phyloP scores from a whole-genome alignment of 2,888 invertebrate species.

The Trypoxylon attenuatum region DNA sequence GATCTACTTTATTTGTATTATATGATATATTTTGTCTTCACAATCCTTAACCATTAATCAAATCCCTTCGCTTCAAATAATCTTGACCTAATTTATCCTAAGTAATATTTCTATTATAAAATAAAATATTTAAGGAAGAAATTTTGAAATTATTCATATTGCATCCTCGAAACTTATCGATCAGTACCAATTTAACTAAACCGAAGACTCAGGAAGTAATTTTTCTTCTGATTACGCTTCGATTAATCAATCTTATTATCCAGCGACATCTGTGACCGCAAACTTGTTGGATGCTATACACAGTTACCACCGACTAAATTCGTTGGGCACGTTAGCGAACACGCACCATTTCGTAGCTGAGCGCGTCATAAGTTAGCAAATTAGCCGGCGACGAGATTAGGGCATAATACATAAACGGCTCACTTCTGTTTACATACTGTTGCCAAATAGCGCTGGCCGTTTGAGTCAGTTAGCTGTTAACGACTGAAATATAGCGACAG shows the following conservation, averaged over 20 bases:
- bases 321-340: conserved; percentile 52
- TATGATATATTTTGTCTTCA: too few relatives aligned
- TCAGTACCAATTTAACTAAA: conserved; percentile 32
- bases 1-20: too few relatives aligned
- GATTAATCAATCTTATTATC: conserved; percentile 43
- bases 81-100: too few relatives aligned
- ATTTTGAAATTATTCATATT: too few relatives aligned
- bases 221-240: conserved; percentile 26
- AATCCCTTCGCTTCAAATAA: too few relatives aligned
- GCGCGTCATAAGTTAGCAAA: conserved; percentile 53
- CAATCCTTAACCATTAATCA: too few relatives aligned
- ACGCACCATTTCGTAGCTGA: conserved; percentile 26
- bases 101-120: too few relatives aligned
- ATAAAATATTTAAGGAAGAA: too few relatives aligned
- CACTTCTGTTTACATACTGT: conserved; percentile 39
- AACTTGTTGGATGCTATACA: conserved; percentile 41
- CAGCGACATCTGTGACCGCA: conserved; percentile 22
- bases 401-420: conserved; percentile 48
- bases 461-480: too few relatives aligned
- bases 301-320: conserved; percentile 44
- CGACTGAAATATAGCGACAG: too few relatives aligned
- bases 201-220: conserved; percentile 13
- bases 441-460: too few relatives aligned
- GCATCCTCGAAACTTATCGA: too few relatives aligned
- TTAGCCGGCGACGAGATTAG: conserved; percentile 51